Evolutionary conservation across 2,797 vertebrate genomes (phyloP).

Genomic region (Telmatherina bonti): DNA sequence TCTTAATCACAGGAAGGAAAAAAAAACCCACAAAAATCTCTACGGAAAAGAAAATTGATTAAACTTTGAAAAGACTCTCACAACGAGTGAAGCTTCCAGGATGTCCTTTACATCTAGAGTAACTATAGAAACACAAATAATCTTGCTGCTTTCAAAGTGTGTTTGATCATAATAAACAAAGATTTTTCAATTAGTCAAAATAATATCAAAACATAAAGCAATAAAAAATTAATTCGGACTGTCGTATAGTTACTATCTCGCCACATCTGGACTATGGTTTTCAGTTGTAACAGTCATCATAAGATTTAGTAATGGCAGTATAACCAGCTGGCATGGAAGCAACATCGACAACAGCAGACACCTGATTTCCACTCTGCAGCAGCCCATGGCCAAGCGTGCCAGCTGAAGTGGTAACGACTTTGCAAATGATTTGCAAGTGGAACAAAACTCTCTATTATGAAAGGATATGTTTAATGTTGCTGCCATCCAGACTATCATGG

Average conservation of each 20-base stretch:
- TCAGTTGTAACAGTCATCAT: slow-evolving; percentile 8
- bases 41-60: slow-evolving; percentile 4
- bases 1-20: slow-evolving; percentile 7
- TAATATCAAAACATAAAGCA: slow-evolving; percentile 7
- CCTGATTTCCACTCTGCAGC: slow-evolving; percentile 40
- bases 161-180: background rate
- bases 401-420: slow-evolving; percentile 57
- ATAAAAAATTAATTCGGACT: background rate
- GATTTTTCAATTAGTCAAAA: background rate
- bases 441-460: slow-evolving; percentile 71
- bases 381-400: slow-evolving; percentile 13
- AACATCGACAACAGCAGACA: slow-evolving; percentile 8
- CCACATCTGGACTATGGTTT: slow-evolving; percentile 6
- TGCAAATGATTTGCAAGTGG: slow-evolving; percentile 74
- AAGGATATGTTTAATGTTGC: slow-evolving; percentile 56
- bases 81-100: background rate
- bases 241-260: slow-evolving; percentile 1
- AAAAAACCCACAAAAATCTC: slow-evolving; percentile 10
- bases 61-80: slow-evolving; percentile 3
- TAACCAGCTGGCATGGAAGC: slow-evolving; percentile 33
- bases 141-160: background rate
- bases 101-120: background rate
- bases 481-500: slow-evolving; percentile 31
- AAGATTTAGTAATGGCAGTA: slow-evolving; percentile 16
- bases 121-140: background rate